These are phyloP conservation scores for Heliornis fulica DNA, from an alignment of 2,113 vertebrate genomes.

Conservation along the genomic window DNA sequence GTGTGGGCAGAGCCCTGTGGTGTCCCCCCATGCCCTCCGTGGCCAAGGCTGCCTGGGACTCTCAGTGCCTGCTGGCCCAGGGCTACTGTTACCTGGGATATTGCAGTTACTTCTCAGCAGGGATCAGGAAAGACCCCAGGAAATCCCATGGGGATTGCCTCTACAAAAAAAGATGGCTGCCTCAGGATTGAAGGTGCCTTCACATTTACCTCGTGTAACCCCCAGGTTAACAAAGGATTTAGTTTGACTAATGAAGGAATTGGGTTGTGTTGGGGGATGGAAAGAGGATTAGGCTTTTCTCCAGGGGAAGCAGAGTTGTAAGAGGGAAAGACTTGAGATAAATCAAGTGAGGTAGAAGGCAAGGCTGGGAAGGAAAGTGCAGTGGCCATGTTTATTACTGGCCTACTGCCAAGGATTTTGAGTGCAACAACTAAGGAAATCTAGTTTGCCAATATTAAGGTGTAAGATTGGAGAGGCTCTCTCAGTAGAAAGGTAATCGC, in stretches of 20 bases:
- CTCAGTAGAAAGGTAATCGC: neutral
- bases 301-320: neutral
- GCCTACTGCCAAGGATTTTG: neutral
- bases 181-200: neutral
- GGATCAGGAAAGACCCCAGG: neutral
- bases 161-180: neutral
- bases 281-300: slow-evolving; percentile 24
- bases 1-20: neutral
- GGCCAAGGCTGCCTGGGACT: neutral
- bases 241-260: neutral
- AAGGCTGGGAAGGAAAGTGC: neutral
- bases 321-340: neutral
- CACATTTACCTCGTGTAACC: neutral
- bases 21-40: rapidly evolving
- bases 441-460: neutral
- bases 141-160: neutral
- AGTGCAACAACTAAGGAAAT: neutral
- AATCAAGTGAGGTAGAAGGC: neutral
- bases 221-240: slow-evolving; percentile 15
- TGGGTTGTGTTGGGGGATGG: neutral
- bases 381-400: neutral
- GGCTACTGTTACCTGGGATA: neutral
- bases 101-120: neutral
- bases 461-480: neutral
- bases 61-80: neutral